These are phyloP conservation scores for Prionailurus bengalensis DNA, from an alignment of 2,113 vertebrate genomes.

Conservation along the genomic window DNA sequence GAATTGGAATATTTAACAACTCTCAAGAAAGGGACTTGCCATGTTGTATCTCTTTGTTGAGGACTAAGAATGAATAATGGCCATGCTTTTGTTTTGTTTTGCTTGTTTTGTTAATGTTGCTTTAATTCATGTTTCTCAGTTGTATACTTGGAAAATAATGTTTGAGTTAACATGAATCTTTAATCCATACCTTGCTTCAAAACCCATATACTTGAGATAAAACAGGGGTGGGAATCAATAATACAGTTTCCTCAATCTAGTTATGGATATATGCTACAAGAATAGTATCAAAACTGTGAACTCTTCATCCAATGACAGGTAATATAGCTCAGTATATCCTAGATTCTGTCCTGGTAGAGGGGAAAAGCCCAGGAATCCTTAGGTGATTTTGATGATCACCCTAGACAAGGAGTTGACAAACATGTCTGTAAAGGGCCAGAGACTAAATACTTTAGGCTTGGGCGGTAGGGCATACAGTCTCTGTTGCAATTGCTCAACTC, in stretches of 20 bases:
- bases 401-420: neutral
- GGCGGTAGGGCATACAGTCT: neutral
- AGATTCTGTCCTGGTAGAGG: neutral
- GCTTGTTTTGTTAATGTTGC: neutral
- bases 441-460: neutral
- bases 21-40: neutral
- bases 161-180: neutral
- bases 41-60: neutral
- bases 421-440: neutral
- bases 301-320: neutral
- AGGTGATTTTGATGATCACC: neutral
- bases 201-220: neutral
- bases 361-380: neutral
- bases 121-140: neutral
- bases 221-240: neutral
- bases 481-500: neutral
- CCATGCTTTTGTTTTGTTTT: neutral
- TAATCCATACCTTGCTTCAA: neutral
- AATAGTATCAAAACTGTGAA: neutral
- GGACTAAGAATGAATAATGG: neutral
- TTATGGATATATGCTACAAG: neutral
- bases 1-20: neutral
- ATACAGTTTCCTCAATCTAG: neutral
- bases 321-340: neutral
- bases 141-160: neutral